Conservation (phyloP, 2,113 vertebrate species). For the Acrocephalus kingi region DNA sequence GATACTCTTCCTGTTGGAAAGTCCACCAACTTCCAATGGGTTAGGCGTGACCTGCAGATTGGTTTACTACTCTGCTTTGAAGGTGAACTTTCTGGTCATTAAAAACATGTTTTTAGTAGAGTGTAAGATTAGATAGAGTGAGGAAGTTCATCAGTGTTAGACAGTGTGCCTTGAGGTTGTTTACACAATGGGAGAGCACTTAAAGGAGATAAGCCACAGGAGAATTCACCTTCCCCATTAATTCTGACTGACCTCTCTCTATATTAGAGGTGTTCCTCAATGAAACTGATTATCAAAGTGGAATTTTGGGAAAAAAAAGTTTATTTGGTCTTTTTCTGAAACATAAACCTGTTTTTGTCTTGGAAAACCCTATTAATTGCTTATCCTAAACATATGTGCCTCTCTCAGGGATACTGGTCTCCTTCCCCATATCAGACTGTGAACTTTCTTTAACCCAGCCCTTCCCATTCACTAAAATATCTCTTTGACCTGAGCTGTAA, state of each 20-base stretch:
- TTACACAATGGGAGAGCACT: not conserved
- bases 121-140: not conserved
- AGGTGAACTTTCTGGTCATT: not conserved
- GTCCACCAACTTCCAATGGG: accelerated
- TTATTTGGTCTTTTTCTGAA: not conserved
- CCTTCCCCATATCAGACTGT: not conserved
- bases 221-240: not conserved
- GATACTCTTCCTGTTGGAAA: not conserved
- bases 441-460: constrained; percentile 44
- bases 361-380: not conserved
- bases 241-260: not conserved
- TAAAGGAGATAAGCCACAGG: not conserved
- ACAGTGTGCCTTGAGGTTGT: not conserved
- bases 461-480: not conserved
- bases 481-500: constrained; percentile 12
- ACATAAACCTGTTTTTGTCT: not conserved
- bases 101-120: not conserved
- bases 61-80: not conserved
- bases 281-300: not conserved
- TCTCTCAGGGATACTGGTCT: not conserved
- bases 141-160: not conserved
- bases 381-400: not conserved
- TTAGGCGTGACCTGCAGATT: not conserved
- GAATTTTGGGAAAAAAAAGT: not conserved
- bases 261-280: not conserved